These are phyloP conservation scores for Clarias batrachus DNA, from an alignment of 2,113 vertebrate genomes.

Conservation along the genomic window DNA sequence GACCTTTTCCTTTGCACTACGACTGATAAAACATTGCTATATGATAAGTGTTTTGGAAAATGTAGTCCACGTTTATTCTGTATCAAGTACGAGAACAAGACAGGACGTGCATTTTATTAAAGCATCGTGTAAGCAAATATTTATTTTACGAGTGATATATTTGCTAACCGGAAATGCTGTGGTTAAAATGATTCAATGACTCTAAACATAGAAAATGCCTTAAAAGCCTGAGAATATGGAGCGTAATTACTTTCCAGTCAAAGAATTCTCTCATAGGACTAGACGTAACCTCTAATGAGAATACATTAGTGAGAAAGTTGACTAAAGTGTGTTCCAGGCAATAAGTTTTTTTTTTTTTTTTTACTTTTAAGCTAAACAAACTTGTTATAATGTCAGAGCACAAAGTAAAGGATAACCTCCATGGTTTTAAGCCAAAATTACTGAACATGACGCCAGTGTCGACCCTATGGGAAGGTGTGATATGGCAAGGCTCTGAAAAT, in stretches of 20 bases:
- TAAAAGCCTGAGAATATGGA: not conserved
- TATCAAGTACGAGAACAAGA: not conserved
- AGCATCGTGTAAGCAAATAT: not conserved
- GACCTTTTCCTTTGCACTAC: conserved; percentile 9
- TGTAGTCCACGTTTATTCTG: conserved; percentile 15
- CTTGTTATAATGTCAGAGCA: not conserved
- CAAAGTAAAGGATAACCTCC: not conserved
- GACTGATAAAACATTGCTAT: conserved; percentile 37
- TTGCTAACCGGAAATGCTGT: not conserved
- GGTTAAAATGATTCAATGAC: not conserved
- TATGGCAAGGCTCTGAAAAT: not conserved
- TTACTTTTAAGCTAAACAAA: not conserved
- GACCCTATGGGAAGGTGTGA: not conserved
- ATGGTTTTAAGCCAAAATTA: not conserved
- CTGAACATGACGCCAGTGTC: no score
- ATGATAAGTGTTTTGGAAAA: conserved; percentile 33
- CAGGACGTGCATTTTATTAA: not conserved
- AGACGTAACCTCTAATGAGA: not conserved
- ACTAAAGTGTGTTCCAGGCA: not conserved
- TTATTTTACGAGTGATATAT: not conserved
- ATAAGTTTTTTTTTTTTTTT: not conserved
- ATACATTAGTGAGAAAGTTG: not conserved
- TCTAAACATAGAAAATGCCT: conserved; percentile 5
- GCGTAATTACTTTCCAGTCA: not conserved
- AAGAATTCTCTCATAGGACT: not conserved